Base-by-base conservation (phyloP, 2,797 vertebrate genomes). In the Halcyon leucocephala region DNA sequence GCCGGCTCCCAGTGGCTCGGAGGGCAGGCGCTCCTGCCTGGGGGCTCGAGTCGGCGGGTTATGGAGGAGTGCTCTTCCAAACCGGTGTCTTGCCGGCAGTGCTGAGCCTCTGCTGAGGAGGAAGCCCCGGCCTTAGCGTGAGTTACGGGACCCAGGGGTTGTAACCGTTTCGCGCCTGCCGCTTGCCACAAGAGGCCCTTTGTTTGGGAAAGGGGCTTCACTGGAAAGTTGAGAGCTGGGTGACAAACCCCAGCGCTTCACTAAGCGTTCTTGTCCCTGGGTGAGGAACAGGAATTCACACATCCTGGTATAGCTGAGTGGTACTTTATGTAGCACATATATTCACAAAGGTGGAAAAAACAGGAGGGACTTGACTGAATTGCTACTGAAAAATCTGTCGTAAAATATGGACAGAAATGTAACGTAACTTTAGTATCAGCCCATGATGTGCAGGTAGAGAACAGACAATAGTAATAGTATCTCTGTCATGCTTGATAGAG, bases 251-350 rank as follows among this genome's bases (percentile, higher is more conserved):
- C 29, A 24, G 46, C 18, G 0, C 51, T 39, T 35, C 26, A 7
- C n/a, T 21, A 9, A 8, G 3, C 20, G 12, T 24, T 17, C 4
- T 9, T 41, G 37, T 41, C 22, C 48, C 14, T 2, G 29, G 16
- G 22, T 2, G 31, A 26, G 42, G 64, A 62, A 25, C 10, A 3
- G 14, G 49, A 26, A 20, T 62, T 42, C n/a, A 37, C 17, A 1
- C 8, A 12, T 61, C 10, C 22, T 8, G 41, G 9, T 52, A 1
- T 18, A 35, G 33, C n/a, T 9, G 11, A 48, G 28, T 29, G 16
- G 14, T 26, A 4, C 7, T 54, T 67, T 1, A 11, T 10, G 3
- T 9, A 28, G 39, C 29, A 7, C 2, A 1, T 37, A 24, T 16
- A 35, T 70, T 24, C 18, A 10, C 41, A 7, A 9, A 26, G 28